phyloP scores from a whole-genome alignment of 2,888 invertebrate species.

The Sphaerophoria taeniata region DNA sequence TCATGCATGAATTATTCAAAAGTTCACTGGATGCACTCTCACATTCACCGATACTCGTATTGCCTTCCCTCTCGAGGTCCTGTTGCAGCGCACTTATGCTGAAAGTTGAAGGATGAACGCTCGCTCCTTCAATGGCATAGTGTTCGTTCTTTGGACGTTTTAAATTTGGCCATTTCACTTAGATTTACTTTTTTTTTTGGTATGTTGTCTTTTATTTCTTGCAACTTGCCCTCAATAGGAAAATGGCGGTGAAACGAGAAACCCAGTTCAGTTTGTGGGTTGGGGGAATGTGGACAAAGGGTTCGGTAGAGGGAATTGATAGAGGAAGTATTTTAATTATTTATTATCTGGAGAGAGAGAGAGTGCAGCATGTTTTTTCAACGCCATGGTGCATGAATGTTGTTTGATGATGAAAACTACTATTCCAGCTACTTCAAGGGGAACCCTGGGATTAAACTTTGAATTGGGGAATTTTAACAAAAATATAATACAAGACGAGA shows the following conservation, averaged over 20 bases:
- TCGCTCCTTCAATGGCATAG: conserved; percentile 48
- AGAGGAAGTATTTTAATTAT: conserved; percentile 63
- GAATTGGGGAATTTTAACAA: conserved; percentile 17
- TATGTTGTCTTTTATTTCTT: conserved; percentile 10
- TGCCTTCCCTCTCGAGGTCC: background rate
- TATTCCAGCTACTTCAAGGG: background rate
- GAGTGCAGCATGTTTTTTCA: conserved; percentile 40
- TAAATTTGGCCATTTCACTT: conserved; percentile 52
- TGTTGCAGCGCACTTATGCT: background rate
- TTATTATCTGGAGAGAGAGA: conserved; percentile 59
- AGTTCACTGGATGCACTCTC: conserved; percentile 28
- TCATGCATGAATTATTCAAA: conserved; percentile 69
- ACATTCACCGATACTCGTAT: conserved; percentile 8
- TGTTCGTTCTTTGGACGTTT: conserved; percentile 42
- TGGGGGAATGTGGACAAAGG: background rate
- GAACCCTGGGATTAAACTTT: conserved; percentile 40
- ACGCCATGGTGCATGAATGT: conserved; percentile 50
- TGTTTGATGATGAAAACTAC: conserved; percentile 64
- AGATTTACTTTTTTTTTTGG: conserved; percentile 3
- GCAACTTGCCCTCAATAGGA: conserved; percentile 18
- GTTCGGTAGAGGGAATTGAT: background rate
- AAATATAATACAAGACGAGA: background rate
- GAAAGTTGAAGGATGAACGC: conserved; percentile 34
- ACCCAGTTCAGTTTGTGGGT: background rate
- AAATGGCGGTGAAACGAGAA: conserved; percentile 8